Percentiles rank a stretch among this genome's conserved stretches.
Conservation (phyloP, 2,113 vertebrate genomes). For the Callospermophilus lateralis region DNA sequence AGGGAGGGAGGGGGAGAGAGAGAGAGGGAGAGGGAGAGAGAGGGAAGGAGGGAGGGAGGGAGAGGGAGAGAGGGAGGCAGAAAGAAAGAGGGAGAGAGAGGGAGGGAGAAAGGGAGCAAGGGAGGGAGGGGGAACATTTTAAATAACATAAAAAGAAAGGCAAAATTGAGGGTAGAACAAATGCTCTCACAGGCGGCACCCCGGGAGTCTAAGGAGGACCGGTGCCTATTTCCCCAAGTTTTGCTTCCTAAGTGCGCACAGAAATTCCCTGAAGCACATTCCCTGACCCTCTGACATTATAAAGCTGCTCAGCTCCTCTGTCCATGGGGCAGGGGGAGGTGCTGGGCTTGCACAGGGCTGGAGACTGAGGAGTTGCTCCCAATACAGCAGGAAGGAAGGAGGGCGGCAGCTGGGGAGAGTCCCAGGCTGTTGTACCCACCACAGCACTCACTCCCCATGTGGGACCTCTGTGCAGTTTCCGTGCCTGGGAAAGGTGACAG, state of each 20-base stretch:
- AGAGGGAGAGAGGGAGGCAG: too few relatives aligned
- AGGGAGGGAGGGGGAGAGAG: too few relatives aligned
- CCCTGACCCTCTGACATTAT: neutral
- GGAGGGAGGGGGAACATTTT: neutral
- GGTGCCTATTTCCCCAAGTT: neutral
- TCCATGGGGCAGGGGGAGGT: fast-evolving
- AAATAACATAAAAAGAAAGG: neutral
- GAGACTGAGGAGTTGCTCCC: too few relatives aligned
- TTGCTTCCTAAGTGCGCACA: neutral
- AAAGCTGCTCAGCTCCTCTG: neutral
- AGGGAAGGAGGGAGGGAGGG: too few relatives aligned
- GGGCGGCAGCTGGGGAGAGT: neutral
- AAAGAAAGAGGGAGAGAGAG: too few relatives aligned
- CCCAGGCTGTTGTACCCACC: too few relatives aligned
- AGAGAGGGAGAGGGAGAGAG: too few relatives aligned
- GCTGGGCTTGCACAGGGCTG: too few relatives aligned
- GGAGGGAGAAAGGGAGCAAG: too few relatives aligned
- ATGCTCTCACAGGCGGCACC: too few relatives aligned
- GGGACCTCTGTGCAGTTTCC: neutral
- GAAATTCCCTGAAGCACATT: neutral
- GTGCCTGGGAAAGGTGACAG: neutral
- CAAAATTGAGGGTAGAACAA: neutral
- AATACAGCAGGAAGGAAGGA: neutral
- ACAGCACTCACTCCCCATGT: fast-evolving
- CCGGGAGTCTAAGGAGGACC: too few relatives aligned